Evolutionary conservation across 2,797 vertebrate genomes (phyloP).

Genomic region (Avahi laniger): DNA sequence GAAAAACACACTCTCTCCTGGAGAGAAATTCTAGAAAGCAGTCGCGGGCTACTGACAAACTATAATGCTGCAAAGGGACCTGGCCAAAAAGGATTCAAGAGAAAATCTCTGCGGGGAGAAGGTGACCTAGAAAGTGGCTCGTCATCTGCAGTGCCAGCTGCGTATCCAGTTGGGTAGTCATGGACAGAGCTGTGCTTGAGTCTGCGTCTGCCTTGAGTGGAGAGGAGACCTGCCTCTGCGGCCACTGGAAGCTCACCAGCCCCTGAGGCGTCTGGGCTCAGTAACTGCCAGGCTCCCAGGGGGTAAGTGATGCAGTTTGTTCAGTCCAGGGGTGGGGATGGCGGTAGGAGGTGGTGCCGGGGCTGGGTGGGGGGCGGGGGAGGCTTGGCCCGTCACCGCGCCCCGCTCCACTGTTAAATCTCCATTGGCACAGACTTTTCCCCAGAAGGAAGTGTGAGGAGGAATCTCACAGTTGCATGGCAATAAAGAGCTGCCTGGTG

Average conservation of each 20-base stretch:
- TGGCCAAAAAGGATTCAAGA: constrained; percentile 73
- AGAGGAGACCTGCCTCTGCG: constrained; percentile 57
- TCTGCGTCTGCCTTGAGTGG: neutral
- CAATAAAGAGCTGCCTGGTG: constrained; percentile 58
- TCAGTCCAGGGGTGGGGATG: constrained; percentile 60
- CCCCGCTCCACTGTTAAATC: constrained; percentile 34
- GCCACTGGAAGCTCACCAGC: constrained; percentile 71
- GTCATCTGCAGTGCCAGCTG: constrained; percentile 24
- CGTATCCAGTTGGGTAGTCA: constrained; percentile 20
- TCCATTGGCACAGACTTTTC: constrained; percentile 36
- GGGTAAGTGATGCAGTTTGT: constrained; percentile 75
- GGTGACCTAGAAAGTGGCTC: constrained; percentile 59
- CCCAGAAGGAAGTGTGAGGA: constrained; percentile 50
- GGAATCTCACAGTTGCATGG: constrained; percentile 52
- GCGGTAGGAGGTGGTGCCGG: neutral
- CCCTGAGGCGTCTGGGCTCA: constrained; percentile 54
- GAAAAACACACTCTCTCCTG: constrained; percentile 69
- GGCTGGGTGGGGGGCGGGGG: neutral
- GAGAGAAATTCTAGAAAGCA: constrained; percentile 81
- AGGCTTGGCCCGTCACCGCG: constrained; percentile 1
- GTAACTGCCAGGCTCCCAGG: constrained; percentile 67
- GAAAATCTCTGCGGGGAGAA: constrained; percentile 65
- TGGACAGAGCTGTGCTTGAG: constrained; percentile 24
- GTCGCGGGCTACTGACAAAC: constrained; percentile 70
- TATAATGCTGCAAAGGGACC: constrained; percentile 69